Evolutionary conservation across 2,888 invertebrate genomes (phyloP).

Genomic region (Dryomyza anilis): DNA sequence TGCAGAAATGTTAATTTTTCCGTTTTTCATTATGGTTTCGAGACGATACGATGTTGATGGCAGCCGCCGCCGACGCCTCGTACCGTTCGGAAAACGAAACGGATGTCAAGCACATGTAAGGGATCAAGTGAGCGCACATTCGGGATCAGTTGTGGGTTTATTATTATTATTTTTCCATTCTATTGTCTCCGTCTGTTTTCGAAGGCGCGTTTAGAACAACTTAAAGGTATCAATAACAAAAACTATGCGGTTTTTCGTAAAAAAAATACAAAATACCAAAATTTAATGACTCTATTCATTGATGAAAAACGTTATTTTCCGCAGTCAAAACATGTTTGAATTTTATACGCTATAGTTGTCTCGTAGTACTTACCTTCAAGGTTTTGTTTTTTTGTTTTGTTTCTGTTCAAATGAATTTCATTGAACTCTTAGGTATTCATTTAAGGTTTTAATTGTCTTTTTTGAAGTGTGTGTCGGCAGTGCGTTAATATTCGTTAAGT

Average conservation of each 20-base stretch:
- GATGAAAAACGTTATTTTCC: background rate
- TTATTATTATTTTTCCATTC: background rate
- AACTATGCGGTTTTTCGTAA: background rate
- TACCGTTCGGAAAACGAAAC: no score
- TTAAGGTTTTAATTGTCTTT: background rate
- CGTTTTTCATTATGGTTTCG: background rate
- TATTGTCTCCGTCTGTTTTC: background rate
- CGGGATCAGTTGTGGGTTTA: conserved; percentile 5
- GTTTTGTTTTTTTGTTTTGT: no score
- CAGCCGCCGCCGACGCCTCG: background rate
- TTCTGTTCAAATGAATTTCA: no score
- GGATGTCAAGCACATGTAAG: conserved; percentile 43
- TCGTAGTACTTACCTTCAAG: background rate
- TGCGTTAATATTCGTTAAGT: background rate
- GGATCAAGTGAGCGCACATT: conserved; percentile 33
- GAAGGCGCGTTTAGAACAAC: background rate
- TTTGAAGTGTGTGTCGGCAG: no score
- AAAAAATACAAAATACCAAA: no score
- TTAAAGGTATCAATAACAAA: background rate
- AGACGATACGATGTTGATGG: background rate
- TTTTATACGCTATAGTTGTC: background rate
- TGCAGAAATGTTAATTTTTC: background rate
- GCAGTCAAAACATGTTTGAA: background rate
- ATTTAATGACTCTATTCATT: conserved; percentile 3
- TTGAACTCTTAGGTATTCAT: background rate